Conservation (phyloP, 2,797 vertebrate genomes). For the Sternarchorhynchus goeldii region DNA sequence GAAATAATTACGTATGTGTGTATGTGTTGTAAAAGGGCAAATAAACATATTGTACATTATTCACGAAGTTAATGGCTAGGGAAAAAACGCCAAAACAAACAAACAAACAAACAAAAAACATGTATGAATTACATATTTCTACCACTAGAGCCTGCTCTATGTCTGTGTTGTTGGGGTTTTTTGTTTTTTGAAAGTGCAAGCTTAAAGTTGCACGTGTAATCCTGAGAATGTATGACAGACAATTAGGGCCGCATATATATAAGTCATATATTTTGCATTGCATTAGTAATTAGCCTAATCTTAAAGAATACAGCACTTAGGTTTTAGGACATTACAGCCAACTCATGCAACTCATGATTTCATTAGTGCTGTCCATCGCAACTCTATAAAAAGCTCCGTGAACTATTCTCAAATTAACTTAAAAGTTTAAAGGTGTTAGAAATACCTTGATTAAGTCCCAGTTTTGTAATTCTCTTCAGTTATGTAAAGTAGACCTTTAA, state of each 20-base stretch:
- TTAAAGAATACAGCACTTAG: too few species aligned
- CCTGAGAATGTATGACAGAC: too few species aligned
- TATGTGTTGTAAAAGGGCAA: conserved; percentile 10
- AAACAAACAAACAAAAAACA: too few species aligned
- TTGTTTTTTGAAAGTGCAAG: too few species aligned
- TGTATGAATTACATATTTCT: neutral
- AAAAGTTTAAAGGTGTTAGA: neutral
- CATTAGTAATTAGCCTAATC: too few species aligned
- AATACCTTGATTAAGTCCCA: neutral
- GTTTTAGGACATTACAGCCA: too few species aligned
- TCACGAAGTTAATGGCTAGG: neutral
- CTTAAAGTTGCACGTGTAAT: too few species aligned
- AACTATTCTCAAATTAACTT: neutral
- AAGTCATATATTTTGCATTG: too few species aligned
- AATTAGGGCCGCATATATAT: too few species aligned
- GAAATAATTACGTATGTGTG: neutral
- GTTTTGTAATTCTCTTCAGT: neutral
- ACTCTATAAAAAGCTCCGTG: neutral
- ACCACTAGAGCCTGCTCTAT: conserved; percentile 37
- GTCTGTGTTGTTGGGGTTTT: neutral
- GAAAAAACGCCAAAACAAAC: neutral
- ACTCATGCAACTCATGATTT: neutral
- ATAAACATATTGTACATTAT: conserved; percentile 24
- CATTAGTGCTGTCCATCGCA: neutral
- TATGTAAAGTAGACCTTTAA: too few species aligned